These are phyloP conservation scores for Dolichomitus sp. DNA, from an alignment of 2,888 invertebrate genomes.

Conservation along the genomic window DNA sequence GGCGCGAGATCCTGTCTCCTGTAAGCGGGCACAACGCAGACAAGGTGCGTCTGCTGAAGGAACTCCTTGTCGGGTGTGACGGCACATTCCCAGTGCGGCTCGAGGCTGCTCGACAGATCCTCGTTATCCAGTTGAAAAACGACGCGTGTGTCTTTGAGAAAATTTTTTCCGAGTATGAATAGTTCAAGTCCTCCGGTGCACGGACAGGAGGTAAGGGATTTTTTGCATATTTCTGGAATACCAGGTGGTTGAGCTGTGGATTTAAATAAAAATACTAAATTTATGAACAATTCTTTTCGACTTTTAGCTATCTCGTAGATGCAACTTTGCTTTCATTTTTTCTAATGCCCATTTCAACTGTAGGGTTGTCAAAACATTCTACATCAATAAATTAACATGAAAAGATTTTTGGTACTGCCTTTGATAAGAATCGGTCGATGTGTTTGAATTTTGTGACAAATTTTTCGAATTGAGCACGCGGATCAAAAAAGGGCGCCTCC, in stretches of 20 bases:
- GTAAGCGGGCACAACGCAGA: slow-evolving; percentile 95
- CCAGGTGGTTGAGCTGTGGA: slow-evolving; percentile 95
- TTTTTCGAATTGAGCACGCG: too few species aligned
- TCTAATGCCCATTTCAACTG: too few species aligned
- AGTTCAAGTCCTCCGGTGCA: slow-evolving; percentile 94
- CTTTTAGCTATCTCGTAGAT: neutral
- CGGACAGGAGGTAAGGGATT: slow-evolving; percentile 93
- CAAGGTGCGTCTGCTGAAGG: slow-evolving; percentile 95
- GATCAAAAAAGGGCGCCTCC: too few species aligned
- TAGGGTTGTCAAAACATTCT: too few species aligned
- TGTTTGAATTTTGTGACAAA: too few species aligned
- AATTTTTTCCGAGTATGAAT: slow-evolving; percentile 96
- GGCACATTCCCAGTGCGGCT: slow-evolving; percentile 92
- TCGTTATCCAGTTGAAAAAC: slow-evolving; percentile 90
- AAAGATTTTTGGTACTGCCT: too few species aligned
- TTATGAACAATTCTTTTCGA: neutral
- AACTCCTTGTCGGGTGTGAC: slow-evolving; percentile 96
- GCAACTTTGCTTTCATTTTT: neutral
- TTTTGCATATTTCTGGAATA: slow-evolving; percentile 96
- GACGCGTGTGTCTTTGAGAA: slow-evolving; percentile 95
- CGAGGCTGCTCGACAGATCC: slow-evolving; percentile 87
- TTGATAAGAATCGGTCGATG: too few species aligned
- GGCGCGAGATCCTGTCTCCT: slow-evolving; percentile 89
- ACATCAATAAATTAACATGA: too few species aligned
- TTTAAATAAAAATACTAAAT: slow-evolving; percentile 33